phyloP scores from a whole-genome alignment of 2,888 invertebrate genomes.

The Elegia similella region DNA sequence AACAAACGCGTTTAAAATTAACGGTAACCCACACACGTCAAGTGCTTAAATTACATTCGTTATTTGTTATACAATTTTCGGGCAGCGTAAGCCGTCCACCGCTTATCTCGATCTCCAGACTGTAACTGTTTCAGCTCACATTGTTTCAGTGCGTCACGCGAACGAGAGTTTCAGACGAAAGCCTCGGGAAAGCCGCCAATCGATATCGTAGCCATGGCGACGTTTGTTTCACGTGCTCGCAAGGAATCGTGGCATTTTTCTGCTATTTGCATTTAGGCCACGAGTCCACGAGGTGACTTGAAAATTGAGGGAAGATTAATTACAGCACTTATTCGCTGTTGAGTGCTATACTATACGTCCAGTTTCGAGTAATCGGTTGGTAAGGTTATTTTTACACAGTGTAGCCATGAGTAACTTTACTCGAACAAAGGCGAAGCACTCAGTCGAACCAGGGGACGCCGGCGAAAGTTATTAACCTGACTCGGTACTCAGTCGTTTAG shows the following conservation, averaged over 20 bases:
- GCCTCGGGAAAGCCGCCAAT: constrained; percentile 77
- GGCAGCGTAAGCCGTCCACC: constrained; percentile 23
- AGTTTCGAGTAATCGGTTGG: constrained; percentile 1
- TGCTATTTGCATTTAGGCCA: constrained; percentile 76
- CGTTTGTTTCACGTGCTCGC: constrained; percentile 72
- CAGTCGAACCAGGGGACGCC: constrained; percentile 7
- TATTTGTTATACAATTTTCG: constrained; percentile 32
- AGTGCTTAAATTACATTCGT: constrained; percentile 32
- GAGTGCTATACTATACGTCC: constrained; percentile 17
- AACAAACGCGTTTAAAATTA: constrained; percentile 41
- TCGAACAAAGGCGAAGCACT: constrained; percentile 11
- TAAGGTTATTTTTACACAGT: constrained; percentile 19
- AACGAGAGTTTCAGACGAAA: constrained; percentile 70
- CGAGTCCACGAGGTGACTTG: constrained; percentile 52
- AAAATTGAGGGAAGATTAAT: constrained; percentile 49
- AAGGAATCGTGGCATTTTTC: constrained; percentile 60
- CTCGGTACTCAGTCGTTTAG: constrained; percentile 20
- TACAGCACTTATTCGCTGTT: constrained; percentile 23
- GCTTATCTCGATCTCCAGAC: constrained; percentile 44
- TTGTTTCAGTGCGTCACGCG: constrained; percentile 75
- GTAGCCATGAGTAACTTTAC: background rate
- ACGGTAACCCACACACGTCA: constrained; percentile 38
- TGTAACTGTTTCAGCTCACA: constrained; percentile 59
- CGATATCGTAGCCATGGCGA: constrained; percentile 75
- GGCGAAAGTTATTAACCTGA: constrained; percentile 14